Base-by-base conservation (phyloP, 2,797 vertebrate genomes). In the Bradypodion ventrale region DNA sequence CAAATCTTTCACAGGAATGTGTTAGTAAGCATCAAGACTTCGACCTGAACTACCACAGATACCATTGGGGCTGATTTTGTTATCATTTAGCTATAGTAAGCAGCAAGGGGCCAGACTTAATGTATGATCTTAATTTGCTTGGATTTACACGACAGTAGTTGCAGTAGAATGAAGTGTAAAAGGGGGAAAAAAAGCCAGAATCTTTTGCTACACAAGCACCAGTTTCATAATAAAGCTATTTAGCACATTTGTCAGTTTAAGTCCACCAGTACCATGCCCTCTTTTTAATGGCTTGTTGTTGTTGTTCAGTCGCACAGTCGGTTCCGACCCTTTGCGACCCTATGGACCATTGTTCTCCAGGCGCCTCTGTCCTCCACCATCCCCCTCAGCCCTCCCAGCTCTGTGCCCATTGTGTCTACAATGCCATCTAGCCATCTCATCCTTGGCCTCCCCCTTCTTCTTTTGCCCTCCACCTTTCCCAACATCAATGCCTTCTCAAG, bases 221-320 rank as follows among this genome's bases (percentile, higher is more conserved):
- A 85, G 59, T 44, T 85, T 85, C 2, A 0, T 66, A 87, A 87
- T 7, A 83, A n/a, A 84, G 32, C 59, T 80, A 37, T 86, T 84
- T 66, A 40, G 89, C 7, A 82, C 10, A 88, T 80, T 84, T 49
- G 56, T 35, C 70, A 68, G 65, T 81, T 25, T 3, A 89, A 87
- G 66, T 66, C 86, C 68, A 87, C 86, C 19, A 87, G 75, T 69
- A 78, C 69, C 77, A 80, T 74, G 70, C 77, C 66, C 60, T 56
- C 42, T 52, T 84, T 63, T 84, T 72, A 84, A 32, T 52, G 60
- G 63, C 78, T 78, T 62, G n/a, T n/a, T n/a, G n/a, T n/a, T n/a
- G n/a, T n/a, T n/a, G n/a, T n/a, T n/a, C n/a, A n/a, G n/a, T n/a
- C n/a, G n/a, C n/a, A n/a, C n/a, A n/a, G n/a, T n/a, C n/a, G n/a